phyloP scores from a whole-genome alignment of 1,140 invertebrate genomes.

The Copidosoma floridanum region DNA sequence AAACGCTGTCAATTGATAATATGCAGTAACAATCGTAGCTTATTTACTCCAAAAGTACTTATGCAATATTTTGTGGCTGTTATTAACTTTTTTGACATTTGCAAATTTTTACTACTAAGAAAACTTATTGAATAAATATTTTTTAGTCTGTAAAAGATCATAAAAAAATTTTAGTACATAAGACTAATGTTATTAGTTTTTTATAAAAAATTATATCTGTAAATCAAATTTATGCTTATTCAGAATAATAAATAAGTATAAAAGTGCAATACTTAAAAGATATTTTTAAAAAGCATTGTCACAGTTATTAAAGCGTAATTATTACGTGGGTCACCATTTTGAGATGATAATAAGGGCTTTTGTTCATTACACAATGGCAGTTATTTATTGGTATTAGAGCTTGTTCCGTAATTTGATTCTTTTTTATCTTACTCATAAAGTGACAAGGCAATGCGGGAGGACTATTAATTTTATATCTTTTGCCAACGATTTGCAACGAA shows the following conservation, averaged over 20 bases:
- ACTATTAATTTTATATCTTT: not conserved
- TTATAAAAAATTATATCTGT: not conserved
- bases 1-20: not conserved
- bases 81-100: not conserved
- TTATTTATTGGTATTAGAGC: slow-evolving; percentile 31
- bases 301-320: not conserved
- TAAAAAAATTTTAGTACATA: not conserved
- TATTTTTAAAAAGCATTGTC: not conserved
- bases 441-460: slow-evolving; percentile 17
- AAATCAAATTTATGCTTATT: not conserved
- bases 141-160: not conserved
- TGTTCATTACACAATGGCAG: slow-evolving; percentile 28
- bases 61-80: not conserved
- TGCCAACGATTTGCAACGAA: not conserved
- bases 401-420: slow-evolving; percentile 31
- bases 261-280: not conserved
- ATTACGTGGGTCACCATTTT: slow-evolving; percentile 30
- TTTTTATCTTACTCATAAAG: slow-evolving; percentile 32
- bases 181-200: not conserved
- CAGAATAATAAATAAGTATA: not conserved
- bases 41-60: slow-evolving; percentile 1
- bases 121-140: not conserved
- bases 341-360: slow-evolving; percentile 29
- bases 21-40: not conserved
- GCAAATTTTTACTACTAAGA: not conserved